Evolutionary conservation across 23 tunicate genomes (phyloP), one percentile per base, ranked within the genome.

Genomic region (Styela plicata): DNA sequence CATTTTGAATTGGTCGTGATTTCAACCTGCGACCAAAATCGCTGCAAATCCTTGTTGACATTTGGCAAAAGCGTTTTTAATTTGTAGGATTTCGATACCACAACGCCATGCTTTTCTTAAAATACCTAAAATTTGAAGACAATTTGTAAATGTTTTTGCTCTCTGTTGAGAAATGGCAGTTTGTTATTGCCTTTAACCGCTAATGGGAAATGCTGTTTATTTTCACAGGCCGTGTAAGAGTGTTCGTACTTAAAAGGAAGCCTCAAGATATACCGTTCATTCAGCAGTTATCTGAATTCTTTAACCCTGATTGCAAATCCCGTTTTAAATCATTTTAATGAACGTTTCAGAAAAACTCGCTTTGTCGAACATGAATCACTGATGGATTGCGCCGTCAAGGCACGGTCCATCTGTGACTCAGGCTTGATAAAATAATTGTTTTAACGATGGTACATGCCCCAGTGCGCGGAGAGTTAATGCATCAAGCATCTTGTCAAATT

Each of bases 161-260:
- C 71, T 44, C 7, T 44, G 13, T 5, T 5, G 57, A 44, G 57
- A 44, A 44, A 44, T 44, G 57, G 57, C 7, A 44, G 31, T 25
- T 67, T 67, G 24, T 67, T 67, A 29, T 67, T 67, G 22, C 31
- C 30, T 29, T 67, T 27, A 25, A 27, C 31, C 31, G 71, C 71
- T 67, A 67, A 67, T 67, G 71, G 71, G 31, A 29, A 1, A 29
- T 67, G 57, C 31, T 67, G 71, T 67, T 67, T 67, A 67, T 67
- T 67, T 67, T 67, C 31, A 67, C 71, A 67, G 71, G 22, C 31
- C 71, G 19, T 67, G 71, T 67, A 67, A 67, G 31, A 67, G 71
- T 67, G 31, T 67, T 25, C 30, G 31, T 25, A 67, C 71, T 25
- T 27, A 67, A 29, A 67, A 67, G 31, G 31, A 29, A 67, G 71